These are phyloP conservation scores for Apodemus agrarius DNA, from an alignment of 2,797 vertebrate species.

Conservation along the genomic window DNA sequence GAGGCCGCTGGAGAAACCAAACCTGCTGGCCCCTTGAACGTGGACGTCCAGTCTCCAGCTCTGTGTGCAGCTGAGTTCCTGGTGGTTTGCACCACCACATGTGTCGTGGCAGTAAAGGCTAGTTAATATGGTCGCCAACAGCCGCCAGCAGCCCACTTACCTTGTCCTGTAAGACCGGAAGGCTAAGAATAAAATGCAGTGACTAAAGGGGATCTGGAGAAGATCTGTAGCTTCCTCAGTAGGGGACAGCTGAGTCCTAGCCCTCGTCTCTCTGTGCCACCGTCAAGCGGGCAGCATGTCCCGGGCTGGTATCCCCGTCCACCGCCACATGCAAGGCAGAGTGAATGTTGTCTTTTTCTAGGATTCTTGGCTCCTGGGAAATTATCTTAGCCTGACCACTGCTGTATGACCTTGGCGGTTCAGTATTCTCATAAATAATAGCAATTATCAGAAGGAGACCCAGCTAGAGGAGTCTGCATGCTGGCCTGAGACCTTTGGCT, in stretches of 20 bases:
- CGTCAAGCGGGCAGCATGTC: background rate
- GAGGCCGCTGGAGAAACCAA: background rate
- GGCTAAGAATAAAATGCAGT: background rate
- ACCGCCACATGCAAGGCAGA: background rate
- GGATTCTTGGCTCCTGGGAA: conserved; percentile 30
- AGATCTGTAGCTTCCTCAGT: background rate
- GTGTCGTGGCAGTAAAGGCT: background rate
- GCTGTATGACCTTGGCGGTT: background rate
- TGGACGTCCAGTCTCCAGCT: background rate
- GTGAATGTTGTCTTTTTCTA: background rate
- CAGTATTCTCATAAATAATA: background rate
- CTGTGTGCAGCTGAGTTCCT: background rate
- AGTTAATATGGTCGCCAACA: background rate
- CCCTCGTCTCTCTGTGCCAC: background rate
- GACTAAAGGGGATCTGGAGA: background rate
- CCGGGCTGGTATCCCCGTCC: background rate
- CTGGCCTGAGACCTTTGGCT: background rate
- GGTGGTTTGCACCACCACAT: background rate
- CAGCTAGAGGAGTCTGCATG: background rate
- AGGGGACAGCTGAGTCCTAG: background rate
- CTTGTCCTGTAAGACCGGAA: background rate
- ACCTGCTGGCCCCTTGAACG: background rate
- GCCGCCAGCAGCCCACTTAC: background rate
- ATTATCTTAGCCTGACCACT: background rate
- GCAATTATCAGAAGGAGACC: background rate